A percentile compares a stretch with the other conserved stretches of the same genome.
Conservation (phyloP, 2,797 vertebrate genomes). For the Ctenochaetus hawaiiensis region DNA sequence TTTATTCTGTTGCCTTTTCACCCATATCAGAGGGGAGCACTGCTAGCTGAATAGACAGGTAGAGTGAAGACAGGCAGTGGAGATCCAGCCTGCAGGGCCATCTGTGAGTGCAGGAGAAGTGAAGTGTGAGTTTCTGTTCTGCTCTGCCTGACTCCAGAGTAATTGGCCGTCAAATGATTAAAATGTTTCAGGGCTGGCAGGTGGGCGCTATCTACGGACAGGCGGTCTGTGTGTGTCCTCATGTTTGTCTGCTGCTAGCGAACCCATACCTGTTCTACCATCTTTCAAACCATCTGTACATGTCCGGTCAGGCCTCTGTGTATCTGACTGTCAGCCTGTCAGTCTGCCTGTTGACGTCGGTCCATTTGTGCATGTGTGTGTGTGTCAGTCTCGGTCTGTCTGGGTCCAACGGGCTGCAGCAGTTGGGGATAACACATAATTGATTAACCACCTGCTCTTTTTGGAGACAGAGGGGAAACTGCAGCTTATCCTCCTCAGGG, state of each 20-base stretch:
- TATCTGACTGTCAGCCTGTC: conserved; percentile 41
- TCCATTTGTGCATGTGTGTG: conserved; percentile 39
- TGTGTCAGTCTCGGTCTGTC: conserved; percentile 42
- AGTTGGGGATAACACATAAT: conserved; percentile 73
- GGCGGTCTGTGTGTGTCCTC: conserved; percentile 40
- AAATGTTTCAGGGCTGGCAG: conserved; percentile 76
- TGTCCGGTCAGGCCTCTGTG: conserved; percentile 15
- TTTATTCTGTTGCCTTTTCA: conserved; percentile 53
- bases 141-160: conserved; percentile 76
- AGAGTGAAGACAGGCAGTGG: conserved; percentile 55
- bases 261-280: conserved; percentile 30
- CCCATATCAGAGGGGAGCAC: conserved; percentile 43
- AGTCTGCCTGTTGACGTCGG: conserved; percentile 53
- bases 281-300: conserved; percentile 45
- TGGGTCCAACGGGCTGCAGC: conserved; percentile 59
- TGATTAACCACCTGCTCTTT: conserved; percentile 79
- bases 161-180: conserved; percentile 82
- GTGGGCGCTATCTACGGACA: conserved; percentile 67
- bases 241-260: conserved; percentile 47
- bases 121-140: conserved; percentile 76
- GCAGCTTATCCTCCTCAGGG: conserved; percentile 53
- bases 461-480: conserved; percentile 46
- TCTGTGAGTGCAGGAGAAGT: conserved; percentile 65
- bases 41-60: conserved; percentile 54
- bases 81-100: conserved; percentile 66